These are phyloP conservation scores for Harpalus rubripes DNA, from an alignment of 2,888 invertebrate species.

Conservation along the genomic window DNA sequence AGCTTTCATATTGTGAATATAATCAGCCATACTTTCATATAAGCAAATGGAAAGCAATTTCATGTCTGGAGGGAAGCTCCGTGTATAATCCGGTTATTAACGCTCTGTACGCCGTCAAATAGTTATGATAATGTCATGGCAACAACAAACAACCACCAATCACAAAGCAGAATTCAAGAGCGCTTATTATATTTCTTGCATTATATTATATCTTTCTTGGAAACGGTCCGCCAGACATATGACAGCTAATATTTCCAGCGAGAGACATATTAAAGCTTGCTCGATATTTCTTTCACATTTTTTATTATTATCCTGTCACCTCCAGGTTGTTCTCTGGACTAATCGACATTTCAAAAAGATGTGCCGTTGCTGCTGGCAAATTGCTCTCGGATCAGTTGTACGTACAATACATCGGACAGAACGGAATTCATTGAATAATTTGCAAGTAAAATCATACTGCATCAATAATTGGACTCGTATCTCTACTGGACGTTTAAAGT, in stretches of 20 bases:
- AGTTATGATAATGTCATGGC: neutral
- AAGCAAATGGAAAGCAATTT: neutral
- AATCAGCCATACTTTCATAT: neutral
- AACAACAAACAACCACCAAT: neutral
- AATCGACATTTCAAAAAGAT: constrained; percentile 15
- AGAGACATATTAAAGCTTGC: constrained; percentile 22
- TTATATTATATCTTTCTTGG: neutral
- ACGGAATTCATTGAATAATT: neutral
- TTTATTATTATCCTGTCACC: constrained; percentile 47
- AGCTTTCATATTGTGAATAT: neutral
- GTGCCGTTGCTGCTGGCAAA: neutral
- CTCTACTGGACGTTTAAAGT: neutral
- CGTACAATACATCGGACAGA: neutral
- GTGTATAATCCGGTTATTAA: neutral
- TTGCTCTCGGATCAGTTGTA: neutral
- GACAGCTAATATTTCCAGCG: constrained; percentile 48
- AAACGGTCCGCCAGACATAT: neutral
- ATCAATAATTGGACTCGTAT: neutral
- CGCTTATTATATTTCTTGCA: neutral
- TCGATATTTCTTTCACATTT: constrained; percentile 47
- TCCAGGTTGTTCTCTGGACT: constrained; percentile 23
- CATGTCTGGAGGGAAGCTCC: neutral
- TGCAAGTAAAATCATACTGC: neutral
- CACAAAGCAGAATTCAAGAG: neutral
- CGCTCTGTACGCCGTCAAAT: neutral